Percentiles rank a stretch among this genome's conserved stretches.
Conservation (phyloP, 2,888 invertebrate species). For the Eupithecia dodoneata region DNA sequence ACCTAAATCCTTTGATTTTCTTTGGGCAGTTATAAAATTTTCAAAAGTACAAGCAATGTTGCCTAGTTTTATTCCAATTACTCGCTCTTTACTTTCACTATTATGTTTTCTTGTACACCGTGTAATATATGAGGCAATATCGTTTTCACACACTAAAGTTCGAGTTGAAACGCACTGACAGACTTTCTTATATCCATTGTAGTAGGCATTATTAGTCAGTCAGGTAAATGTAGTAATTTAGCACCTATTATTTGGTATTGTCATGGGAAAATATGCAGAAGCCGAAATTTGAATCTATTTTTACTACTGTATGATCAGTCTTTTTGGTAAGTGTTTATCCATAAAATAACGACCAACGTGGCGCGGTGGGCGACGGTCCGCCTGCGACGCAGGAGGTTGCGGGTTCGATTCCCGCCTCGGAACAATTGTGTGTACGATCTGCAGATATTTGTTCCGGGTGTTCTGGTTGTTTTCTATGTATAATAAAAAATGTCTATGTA, state of each 20-base stretch:
- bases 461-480: too few relatives aligned
- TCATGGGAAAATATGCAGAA: neutral
- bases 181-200: conserved; percentile 5
- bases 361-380: too few relatives aligned
- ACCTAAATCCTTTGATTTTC: conserved; percentile 15
- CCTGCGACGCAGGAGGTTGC: too few relatives aligned
- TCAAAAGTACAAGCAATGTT: neutral
- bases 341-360: too few relatives aligned
- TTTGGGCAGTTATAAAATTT: conserved; percentile 15
- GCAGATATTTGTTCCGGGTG: too few relatives aligned
- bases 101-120: conserved; percentile 25
- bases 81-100: conserved; percentile 29
- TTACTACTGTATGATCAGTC: too few relatives aligned
- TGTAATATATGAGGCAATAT: conserved; percentile 17
- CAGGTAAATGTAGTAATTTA: neutral
- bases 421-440: too few relatives aligned
- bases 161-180: neutral
- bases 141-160: conserved; percentile 14
- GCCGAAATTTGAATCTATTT: neutral
- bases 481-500: too few relatives aligned
- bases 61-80: conserved; percentile 17
- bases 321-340: too few relatives aligned
- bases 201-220: neutral
- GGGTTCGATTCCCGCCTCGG: too few relatives aligned
- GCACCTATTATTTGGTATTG: neutral